These are phyloP conservation scores for Trigoniulus corallinus DNA, from an alignment of 1,140 invertebrate genomes.

Conservation along the genomic window DNA sequence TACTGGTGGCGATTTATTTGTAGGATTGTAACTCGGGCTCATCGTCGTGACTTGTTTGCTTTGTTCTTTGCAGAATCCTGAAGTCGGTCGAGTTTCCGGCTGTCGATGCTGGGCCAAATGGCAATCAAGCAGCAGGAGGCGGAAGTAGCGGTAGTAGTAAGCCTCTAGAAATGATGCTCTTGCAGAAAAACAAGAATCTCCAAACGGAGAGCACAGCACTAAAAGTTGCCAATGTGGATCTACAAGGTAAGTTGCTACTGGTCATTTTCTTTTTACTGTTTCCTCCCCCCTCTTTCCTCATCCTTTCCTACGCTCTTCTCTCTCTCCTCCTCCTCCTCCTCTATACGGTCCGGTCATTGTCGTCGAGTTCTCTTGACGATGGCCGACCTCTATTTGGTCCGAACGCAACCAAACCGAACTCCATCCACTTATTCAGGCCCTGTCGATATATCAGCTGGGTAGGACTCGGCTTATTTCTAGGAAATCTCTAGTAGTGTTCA, in stretches of 20 bases:
- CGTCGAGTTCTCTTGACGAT: too few species aligned
- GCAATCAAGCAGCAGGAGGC: slow-evolving; percentile 11
- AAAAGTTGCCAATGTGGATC: slow-evolving; percentile 24
- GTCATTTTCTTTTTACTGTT: slow-evolving; percentile 2
- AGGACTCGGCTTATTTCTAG: too few species aligned
- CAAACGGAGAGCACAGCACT: slow-evolving; percentile 35
- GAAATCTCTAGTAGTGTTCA: too few species aligned
- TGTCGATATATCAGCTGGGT: too few species aligned
- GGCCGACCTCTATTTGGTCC: too few species aligned
- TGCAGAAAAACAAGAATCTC: slow-evolving; percentile 56
- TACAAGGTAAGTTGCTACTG: slow-evolving; percentile 22
- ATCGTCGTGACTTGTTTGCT: too few species aligned
- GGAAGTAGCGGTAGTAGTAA: slow-evolving; percentile 27
- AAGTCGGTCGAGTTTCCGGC: slow-evolving; percentile 53
- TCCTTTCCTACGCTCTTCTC: slow-evolving; percentile 4
- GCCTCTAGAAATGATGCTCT: slow-evolving; percentile 53
- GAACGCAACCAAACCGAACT: too few species aligned
- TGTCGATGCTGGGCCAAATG: slow-evolving; percentile 25
- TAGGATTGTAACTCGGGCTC: too few species aligned
- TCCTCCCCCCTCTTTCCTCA: slow-evolving; percentile 5
- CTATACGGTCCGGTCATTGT: slow-evolving; percentile 3
- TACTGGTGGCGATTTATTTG: too few species aligned
- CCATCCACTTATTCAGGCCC: too few species aligned
- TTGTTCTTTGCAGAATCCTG: slow-evolving; percentile 41
- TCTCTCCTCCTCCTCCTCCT: slow-evolving; percentile 5